These are phyloP conservation scores for Drosophila fungiperda DNA, from an alignment of 2,888 invertebrate species.

Conservation along the genomic window DNA sequence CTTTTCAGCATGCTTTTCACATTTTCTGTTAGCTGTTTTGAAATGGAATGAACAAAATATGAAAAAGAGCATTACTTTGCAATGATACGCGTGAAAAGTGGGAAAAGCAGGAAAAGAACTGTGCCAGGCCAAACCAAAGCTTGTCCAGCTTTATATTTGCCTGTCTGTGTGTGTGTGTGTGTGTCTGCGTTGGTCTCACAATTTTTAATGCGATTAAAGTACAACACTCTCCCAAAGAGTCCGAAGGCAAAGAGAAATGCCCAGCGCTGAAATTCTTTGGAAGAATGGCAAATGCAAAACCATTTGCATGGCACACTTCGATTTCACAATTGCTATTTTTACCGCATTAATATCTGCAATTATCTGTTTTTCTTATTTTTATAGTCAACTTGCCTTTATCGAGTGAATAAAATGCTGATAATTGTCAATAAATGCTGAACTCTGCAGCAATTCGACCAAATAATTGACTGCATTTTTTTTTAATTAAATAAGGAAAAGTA, in stretches of 20 bases:
- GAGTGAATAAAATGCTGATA: slow-evolving; percentile 35
- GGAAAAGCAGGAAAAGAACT: slow-evolving; percentile 50
- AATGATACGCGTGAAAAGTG: slow-evolving; percentile 33
- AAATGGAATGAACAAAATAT: slow-evolving; percentile 47
- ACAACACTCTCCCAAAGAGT: slow-evolving; percentile 60
- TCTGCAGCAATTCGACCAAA: slow-evolving; percentile 10
- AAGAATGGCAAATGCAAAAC: slow-evolving; percentile 13
- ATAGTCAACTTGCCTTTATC: slow-evolving; percentile 12
- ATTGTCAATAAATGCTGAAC: slow-evolving; percentile 36
- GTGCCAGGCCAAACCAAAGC: slow-evolving; percentile 56
- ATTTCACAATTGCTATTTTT: not conserved
- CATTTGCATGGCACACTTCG: slow-evolving; percentile 14
- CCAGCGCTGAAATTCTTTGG: slow-evolving; percentile 26
- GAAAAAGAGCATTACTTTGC: slow-evolving; percentile 62
- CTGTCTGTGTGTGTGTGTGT: slow-evolving; percentile 29
- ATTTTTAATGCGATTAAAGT: slow-evolving; percentile 82
- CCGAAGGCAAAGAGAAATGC: slow-evolving; percentile 25
- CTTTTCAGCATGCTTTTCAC: slow-evolving; percentile 20
- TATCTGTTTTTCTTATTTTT: slow-evolving; percentile 8
- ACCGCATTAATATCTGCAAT: slow-evolving; percentile 16
- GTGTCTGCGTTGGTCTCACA: slow-evolving; percentile 59
- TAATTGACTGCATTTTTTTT: slow-evolving; percentile 18
- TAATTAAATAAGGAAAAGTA: slow-evolving; percentile 23
- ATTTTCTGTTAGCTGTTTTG: slow-evolving; percentile 19
- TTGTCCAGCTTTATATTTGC: slow-evolving; percentile 13